Evolutionary conservation across 2,888 invertebrate genomes (phyloP).

Genomic region (Scaptomyza polygonia): DNA sequence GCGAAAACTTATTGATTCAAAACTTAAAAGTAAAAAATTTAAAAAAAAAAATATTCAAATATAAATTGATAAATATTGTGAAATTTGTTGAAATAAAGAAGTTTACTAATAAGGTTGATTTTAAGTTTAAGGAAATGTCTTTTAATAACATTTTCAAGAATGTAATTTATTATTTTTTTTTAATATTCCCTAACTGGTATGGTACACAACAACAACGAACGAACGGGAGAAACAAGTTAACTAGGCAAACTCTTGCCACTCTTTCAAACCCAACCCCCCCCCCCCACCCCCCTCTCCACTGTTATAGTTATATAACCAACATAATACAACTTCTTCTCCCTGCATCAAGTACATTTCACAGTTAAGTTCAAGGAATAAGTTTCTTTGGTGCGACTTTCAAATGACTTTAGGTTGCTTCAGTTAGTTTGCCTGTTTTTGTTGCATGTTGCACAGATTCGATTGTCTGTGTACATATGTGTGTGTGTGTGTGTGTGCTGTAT

Average conservation of each 20-base stretch:
- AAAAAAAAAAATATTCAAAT: no score
- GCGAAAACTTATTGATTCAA: no score
- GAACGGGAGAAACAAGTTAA: neutral
- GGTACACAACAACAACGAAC: neutral
- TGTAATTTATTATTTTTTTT: no score
- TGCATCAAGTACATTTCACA: conserved; percentile 9
- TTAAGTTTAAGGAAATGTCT: no score
- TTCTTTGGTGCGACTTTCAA: conserved; percentile 65
- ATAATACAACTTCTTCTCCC: no score
- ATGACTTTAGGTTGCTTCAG: conserved; percentile 68
- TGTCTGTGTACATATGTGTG: neutral
- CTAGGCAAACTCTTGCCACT: neutral
- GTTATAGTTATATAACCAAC: no score
- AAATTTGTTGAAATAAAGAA: no score
- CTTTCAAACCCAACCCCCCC: neutral
- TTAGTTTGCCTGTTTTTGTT: conserved; percentile 32
- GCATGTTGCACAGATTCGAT: conserved; percentile 28
- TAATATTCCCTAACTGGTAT: neutral
- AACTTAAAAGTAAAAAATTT: no score
- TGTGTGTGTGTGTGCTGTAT: neutral
- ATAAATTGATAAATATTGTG: no score
- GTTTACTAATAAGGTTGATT: no score
- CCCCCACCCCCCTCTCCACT: no score
- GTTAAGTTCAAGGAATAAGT: conserved; percentile 35
- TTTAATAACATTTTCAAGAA: no score